Conservation (phyloP, 1,140 invertebrate genomes). For the Wiebesia pumilae region DNA sequence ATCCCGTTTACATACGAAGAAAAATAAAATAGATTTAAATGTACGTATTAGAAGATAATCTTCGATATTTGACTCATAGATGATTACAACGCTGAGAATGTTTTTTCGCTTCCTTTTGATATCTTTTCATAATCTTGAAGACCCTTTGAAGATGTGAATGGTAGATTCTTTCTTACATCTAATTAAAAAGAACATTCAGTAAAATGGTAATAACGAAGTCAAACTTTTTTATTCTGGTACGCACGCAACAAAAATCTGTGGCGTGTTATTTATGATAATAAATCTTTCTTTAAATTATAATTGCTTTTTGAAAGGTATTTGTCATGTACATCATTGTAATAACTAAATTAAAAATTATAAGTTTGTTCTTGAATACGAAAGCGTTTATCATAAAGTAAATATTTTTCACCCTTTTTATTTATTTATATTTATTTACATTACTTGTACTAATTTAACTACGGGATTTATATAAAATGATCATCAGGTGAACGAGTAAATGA, state of each 20-base stretch:
- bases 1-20: background rate
- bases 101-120: background rate
- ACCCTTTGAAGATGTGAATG: background rate
- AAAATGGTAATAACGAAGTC: background rate
- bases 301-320: background rate
- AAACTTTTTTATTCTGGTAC: background rate
- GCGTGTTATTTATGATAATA: background rate
- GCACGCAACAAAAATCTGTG: background rate
- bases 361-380: too few relatives aligned
- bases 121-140: background rate
- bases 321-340: too few relatives aligned
- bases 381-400: too few relatives aligned
- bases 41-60: background rate
- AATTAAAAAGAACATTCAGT: background rate
- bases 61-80: background rate
- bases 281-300: background rate
- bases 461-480: background rate
- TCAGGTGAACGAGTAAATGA: background rate
- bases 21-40: background rate
- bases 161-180: background rate
- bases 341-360: background rate
- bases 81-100: background rate
- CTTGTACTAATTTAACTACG: too few relatives aligned
- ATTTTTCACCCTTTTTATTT: too few relatives aligned
- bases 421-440: too few relatives aligned